Conservation (phyloP, 1,140 invertebrate genomes). For the Cylas formicarius region DNA sequence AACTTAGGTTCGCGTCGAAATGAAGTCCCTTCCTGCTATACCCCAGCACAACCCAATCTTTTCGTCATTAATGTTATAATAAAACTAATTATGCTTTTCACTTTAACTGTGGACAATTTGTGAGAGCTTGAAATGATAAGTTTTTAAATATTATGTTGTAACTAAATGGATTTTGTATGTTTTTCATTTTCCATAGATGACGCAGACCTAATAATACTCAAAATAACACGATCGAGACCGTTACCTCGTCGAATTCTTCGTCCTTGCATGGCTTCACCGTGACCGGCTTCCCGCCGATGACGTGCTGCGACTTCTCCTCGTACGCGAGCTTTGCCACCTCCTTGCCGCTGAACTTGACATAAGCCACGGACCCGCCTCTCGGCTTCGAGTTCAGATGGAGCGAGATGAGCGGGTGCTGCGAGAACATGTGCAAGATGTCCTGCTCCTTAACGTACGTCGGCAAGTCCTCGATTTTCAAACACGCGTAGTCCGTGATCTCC, state of each 20-base stretch:
- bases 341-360: constrained; percentile 63
- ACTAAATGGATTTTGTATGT: too few species aligned
- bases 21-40: too few species aligned
- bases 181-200: too few species aligned
- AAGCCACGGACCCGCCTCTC: constrained; percentile 52
- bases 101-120: too few species aligned
- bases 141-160: too few species aligned
- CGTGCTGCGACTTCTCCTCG: constrained; percentile 46
- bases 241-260: constrained; percentile 47
- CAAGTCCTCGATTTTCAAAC: constrained; percentile 60
- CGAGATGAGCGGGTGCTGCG: constrained; percentile 61
- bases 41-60: too few species aligned
- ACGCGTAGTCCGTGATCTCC: constrained; percentile 41
- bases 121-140: too few species aligned
- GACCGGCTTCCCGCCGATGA: constrained; percentile 51
- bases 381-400: constrained; percentile 58
- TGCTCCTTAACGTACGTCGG: constrained; percentile 69
- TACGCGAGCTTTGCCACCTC: constrained; percentile 60
- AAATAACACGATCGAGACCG: too few species aligned
- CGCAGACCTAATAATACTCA: too few species aligned
- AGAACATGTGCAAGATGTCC: constrained; percentile 70
- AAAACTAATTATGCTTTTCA: too few species aligned
- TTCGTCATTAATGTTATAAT: too few species aligned
- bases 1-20: too few species aligned
- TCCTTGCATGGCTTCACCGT: constrained; percentile 47